phyloP scores from a whole-genome alignment of 2,888 invertebrate genomes.

The Anthrax anthrax region DNA sequence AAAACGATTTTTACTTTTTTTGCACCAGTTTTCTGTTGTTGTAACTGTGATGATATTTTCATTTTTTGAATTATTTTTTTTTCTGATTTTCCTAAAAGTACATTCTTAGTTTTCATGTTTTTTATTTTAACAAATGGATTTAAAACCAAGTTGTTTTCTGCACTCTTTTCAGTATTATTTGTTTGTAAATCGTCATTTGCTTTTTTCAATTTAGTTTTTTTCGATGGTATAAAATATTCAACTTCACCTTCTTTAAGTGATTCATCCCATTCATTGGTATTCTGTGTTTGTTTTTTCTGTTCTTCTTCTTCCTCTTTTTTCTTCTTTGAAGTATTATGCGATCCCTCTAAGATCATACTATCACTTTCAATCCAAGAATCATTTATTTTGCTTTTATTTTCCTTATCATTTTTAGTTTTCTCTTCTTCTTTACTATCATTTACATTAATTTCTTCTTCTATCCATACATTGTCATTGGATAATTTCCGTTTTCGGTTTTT shows the following conservation, averaged over 20 bases:
- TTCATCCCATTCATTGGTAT: conserved; percentile 29
- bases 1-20: conserved; percentile 63
- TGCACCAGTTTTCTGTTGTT: conserved; percentile 1
- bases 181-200: conserved; percentile 21
- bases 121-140: conserved; percentile 18
- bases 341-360: not conserved
- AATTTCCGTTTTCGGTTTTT: conserved; percentile 7
- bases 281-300: not conserved
- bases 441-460: conserved; percentile 21
- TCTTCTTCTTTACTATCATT: not conserved
- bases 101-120: conserved; percentile 7
- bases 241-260: conserved; percentile 34
- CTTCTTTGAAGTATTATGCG: not conserved
- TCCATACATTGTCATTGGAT: conserved; percentile 24
- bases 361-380: not conserved
- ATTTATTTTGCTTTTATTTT: not conserved
- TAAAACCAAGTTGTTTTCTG: conserved; percentile 15
- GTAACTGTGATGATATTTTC: too few relatives aligned
- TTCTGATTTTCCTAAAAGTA: conserved; percentile 11
- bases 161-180: conserved; percentile 15
- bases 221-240: conserved; percentile 27
- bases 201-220: conserved; percentile 23
- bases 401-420: not conserved
- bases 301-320: not conserved
- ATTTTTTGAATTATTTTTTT: too few relatives aligned